Evolutionary conservation across 2,888 invertebrate species (phyloP).

Genomic region (Torymus aiolomorphi): DNA sequence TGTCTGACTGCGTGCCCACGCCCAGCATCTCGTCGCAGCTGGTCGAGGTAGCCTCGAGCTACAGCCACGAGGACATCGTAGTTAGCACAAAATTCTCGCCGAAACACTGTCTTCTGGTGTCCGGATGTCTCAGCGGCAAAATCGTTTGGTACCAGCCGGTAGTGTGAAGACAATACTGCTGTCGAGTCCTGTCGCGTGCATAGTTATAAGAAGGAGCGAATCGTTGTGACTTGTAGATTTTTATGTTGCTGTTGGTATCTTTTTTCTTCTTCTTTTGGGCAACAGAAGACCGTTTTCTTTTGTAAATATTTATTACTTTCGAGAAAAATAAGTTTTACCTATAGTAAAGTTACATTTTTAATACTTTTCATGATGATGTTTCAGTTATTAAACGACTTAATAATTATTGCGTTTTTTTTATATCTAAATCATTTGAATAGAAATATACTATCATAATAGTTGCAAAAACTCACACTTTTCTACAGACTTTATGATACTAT

Average conservation of each 20-base stretch:
- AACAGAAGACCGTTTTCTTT: constrained; percentile 24
- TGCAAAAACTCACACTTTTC: no score
- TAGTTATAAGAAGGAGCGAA: constrained; percentile 38
- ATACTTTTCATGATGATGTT: constrained; percentile 13
- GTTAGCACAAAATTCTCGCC: constrained; percentile 95
- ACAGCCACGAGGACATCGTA: constrained; percentile 89
- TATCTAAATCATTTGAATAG: constrained; percentile 4
- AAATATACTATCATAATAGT: not conserved
- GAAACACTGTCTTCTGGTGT: constrained; percentile 88
- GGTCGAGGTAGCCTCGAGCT: constrained; percentile 82
- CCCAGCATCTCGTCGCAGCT: constrained; percentile 77
- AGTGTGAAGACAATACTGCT: constrained; percentile 64
- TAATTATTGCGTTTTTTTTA: constrained; percentile 4
- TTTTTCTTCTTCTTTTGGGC: constrained; percentile 31
- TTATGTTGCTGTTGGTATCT: constrained; percentile 32
- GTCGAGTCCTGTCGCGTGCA: constrained; percentile 13
- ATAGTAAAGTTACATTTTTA: constrained; percentile 22
- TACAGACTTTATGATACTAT: no score
- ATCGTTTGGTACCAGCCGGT: constrained; percentile 93
- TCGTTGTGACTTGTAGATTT: constrained; percentile 33
- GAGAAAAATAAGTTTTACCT: constrained; percentile 31
- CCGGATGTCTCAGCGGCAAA: constrained; percentile 92
- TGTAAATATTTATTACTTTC: constrained; percentile 43
- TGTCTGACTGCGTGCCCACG: constrained; percentile 82
- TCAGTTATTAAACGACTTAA: constrained; percentile 9